Conservation (phyloP, 2,113 vertebrate species). For the Bambusicola thoracicus region DNA sequence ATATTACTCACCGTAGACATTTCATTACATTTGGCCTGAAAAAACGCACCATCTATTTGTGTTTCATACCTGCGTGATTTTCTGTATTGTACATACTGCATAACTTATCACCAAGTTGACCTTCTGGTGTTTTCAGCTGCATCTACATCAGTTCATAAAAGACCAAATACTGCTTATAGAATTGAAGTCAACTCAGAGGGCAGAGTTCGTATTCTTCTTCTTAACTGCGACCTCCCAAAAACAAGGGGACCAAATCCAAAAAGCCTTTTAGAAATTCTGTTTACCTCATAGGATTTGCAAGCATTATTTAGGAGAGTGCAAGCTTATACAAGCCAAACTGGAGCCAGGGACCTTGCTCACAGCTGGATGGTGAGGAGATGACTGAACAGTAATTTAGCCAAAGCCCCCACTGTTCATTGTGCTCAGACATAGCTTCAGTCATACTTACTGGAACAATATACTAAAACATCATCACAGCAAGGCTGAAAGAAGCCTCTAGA, state of each 20-base stretch:
- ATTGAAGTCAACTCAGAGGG: rapidly evolving
- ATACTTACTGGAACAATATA: neutral
- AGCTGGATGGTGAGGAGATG: rapidly evolving
- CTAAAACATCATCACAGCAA: neutral
- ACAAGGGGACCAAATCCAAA: neutral
- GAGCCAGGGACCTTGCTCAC: neutral
- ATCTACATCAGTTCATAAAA: neutral
- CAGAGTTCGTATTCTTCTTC: neutral
- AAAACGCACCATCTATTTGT: slow-evolving; percentile 17
- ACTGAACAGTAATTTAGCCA: neutral
- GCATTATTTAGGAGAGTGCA: neutral
- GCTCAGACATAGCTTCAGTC: neutral
- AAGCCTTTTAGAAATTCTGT: neutral
- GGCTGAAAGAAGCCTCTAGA: neutral
- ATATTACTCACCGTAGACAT: slow-evolving; percentile 45
- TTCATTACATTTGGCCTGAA: slow-evolving; percentile 43
- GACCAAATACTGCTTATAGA: neutral
- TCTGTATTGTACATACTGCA: neutral
- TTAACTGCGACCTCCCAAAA: neutral
- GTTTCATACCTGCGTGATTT: neutral
- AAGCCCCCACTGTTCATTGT: neutral
- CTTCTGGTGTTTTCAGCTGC: neutral
- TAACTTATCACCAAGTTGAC: neutral
- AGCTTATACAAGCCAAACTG: neutral
- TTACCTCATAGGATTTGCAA: neutral